Evolutionary conservation across 2,113 vertebrate species (phyloP).

Genomic region (Aix galericulata): DNA sequence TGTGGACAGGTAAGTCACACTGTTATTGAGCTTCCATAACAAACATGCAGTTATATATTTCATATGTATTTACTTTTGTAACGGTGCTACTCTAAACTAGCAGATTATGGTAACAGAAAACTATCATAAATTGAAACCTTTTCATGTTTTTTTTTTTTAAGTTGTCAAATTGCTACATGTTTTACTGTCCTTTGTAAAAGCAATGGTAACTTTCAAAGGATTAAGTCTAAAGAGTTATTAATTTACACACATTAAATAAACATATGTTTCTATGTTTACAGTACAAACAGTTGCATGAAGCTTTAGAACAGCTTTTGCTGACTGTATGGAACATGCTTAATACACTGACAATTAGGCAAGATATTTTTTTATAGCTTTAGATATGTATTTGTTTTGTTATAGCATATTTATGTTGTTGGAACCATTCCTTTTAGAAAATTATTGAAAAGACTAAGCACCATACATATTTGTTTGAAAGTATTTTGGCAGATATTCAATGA

Average conservation of each 20-base stretch:
- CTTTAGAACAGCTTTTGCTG: constrained; percentile 46
- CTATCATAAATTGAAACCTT: not conserved
- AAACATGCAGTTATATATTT: not conserved
- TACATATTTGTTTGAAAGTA: not conserved
- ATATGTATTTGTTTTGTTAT: constrained; percentile 17
- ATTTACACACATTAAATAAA: not conserved
- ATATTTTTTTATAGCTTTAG: not conserved
- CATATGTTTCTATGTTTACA: constrained; percentile 33
- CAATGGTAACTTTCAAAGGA: not conserved
- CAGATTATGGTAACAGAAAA: not conserved
- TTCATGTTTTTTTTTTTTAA: not conserved
- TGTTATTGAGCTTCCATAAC: not conserved
- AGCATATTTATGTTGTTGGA: not conserved
- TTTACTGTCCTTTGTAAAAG: constrained; percentile 11
- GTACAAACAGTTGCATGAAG: constrained; percentile 6
- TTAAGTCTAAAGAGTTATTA: constrained; percentile 2
- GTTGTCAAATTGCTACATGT: not conserved
- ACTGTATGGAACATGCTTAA: constrained; percentile 23
- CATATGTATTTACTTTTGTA: not conserved
- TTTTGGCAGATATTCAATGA: not conserved
- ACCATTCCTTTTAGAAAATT: not conserved
- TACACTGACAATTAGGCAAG: constrained; percentile 1
- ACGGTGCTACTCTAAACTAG: not conserved
- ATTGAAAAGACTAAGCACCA: not conserved
- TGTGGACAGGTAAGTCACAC: constrained; percentile 86